phyloP scores from a whole-genome alignment of 2,113 vertebrate genomes.

The Pelobates fuscus region DNA sequence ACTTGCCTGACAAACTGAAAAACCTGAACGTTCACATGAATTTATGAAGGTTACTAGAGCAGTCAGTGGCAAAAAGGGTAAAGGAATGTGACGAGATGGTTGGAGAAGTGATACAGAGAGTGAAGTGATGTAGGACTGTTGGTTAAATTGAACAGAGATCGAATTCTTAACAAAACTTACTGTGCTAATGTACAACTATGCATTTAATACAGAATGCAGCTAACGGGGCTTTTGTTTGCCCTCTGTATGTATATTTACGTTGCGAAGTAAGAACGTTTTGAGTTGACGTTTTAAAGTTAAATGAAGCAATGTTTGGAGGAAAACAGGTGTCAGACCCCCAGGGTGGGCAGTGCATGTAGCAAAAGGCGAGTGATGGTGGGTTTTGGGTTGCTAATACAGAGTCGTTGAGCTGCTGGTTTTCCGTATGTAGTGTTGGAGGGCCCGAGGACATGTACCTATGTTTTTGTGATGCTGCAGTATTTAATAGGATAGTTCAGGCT shows the following conservation, averaged over 20 bases:
- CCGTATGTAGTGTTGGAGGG: constrained; percentile 7
- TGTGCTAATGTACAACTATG: constrained; percentile 48
- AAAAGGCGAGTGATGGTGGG: neutral
- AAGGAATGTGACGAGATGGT: constrained; percentile 71
- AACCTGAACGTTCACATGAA: constrained; percentile 53
- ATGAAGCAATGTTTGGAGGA: neutral
- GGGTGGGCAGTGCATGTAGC: neutral
- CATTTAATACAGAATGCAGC: constrained; percentile 3
- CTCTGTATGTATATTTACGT: constrained; percentile 62
- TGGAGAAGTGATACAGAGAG: no score
- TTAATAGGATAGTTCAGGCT: neutral
- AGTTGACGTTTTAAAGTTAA: neutral
- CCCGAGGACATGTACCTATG: neutral
- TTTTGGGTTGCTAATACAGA: neutral
- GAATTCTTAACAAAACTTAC: no score
- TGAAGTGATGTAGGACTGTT: no score
- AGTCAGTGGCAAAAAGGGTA: constrained; percentile 54
- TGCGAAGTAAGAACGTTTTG: neutral
- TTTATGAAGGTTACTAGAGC: constrained; percentile 52
- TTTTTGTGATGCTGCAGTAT: neutral
- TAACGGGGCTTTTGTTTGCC: neutral
- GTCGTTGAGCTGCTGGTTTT: neutral
- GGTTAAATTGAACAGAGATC: no score
- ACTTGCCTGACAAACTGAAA: constrained; percentile 20
- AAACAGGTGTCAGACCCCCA: neutral